Percentiles rank a stretch among this genome's conserved stretches.
Evolutionary conservation across 2,888 invertebrate genomes (phyloP).

Genomic region (Bombyx huttoni): DNA sequence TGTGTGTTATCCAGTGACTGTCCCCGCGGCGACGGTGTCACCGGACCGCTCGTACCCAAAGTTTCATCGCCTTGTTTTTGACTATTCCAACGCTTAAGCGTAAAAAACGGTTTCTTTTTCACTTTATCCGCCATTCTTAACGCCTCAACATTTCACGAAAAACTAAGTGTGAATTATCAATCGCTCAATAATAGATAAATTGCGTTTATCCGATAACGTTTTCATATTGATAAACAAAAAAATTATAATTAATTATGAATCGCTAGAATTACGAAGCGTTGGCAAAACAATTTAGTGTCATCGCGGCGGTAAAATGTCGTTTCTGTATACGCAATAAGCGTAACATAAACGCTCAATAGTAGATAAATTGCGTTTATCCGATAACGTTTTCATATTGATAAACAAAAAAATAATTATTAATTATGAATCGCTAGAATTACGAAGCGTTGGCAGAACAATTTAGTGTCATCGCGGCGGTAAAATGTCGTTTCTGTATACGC

Average conservation of each 20-base stretch:
- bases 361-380: background rate
- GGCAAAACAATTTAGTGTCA: background rate
- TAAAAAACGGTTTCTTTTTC: constrained; percentile 49
- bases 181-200: background rate
- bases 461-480: background rate
- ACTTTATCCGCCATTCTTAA: constrained; percentile 47
- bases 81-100: constrained; percentile 43
- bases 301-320: background rate
- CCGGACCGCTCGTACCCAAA: constrained; percentile 2
- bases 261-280: background rate
- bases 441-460: background rate
- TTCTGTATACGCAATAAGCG: no score
- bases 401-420: background rate
- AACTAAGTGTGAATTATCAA: constrained; percentile 3
- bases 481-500: background rate
- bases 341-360: constrained; percentile 8
- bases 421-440: background rate
- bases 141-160: constrained; percentile 14
- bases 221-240: background rate
- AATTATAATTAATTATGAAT: background rate
- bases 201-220: background rate
- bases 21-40: constrained; percentile 6
- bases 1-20: constrained; percentile 11
- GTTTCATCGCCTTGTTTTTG: constrained; percentile 22
- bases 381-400: background rate